These are phyloP conservation scores for Rhinichthys osculus DNA, from an alignment of 2,797 vertebrate species.

Conservation along the genomic window DNA sequence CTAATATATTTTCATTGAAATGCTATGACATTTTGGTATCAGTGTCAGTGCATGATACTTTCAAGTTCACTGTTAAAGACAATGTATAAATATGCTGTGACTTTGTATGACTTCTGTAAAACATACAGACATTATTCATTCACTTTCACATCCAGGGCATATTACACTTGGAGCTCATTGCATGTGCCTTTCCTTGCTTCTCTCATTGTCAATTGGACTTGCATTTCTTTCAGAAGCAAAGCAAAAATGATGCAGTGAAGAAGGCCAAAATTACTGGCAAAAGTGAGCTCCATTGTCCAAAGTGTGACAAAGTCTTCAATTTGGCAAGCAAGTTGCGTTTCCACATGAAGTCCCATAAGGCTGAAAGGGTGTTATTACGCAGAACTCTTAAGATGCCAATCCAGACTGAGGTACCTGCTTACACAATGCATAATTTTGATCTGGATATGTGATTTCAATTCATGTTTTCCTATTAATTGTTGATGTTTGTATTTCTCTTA, in stretches of 20 bases:
- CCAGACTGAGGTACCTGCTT: constrained; percentile 8
- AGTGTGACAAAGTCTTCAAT: constrained; percentile 48
- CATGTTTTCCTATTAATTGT: background rate
- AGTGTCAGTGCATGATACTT: too few species aligned
- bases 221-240: constrained; percentile 40
- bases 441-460: background rate
- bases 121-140: background rate
- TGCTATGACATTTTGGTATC: background rate
- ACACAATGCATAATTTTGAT: background rate
- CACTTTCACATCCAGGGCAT: background rate
- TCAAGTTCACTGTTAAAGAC: too few species aligned
- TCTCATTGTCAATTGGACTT: constrained; percentile 36
- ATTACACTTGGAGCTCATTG: background rate
- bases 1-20: background rate
- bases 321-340: constrained; percentile 17
- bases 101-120: background rate
- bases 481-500: constrained; percentile 23
- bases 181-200: background rate
- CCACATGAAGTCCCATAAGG: constrained; percentile 50
- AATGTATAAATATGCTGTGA: background rate
- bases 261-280: constrained; percentile 28
- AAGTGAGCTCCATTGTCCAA: constrained; percentile 24
- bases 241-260: constrained; percentile 32
- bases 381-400: constrained; percentile 1
- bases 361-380: constrained; percentile 11